Percentiles rank a stretch among this genome's conserved stretches.
Evolutionary conservation across 2,113 vertebrate species (phyloP).

Genomic region (Menidia beryllina): DNA sequence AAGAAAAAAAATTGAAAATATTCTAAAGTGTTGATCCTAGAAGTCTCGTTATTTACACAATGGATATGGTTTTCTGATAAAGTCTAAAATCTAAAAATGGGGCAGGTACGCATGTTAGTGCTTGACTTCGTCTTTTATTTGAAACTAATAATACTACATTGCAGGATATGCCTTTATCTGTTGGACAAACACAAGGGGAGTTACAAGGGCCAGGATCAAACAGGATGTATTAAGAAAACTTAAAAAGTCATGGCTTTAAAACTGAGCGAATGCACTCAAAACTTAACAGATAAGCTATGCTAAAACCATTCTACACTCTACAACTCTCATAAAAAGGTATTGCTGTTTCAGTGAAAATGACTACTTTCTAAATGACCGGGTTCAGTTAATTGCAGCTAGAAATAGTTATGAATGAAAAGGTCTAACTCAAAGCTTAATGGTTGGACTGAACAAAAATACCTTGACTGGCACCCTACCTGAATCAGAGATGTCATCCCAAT

Average conservation of each 20-base stretch:
- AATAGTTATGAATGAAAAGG: not conserved
- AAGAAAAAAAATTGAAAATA: not conserved
- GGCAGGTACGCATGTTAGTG: not conserved
- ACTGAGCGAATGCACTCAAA: not conserved
- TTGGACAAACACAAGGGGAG: constrained; percentile 6
- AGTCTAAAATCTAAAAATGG: not conserved
- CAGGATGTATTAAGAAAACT: not conserved
- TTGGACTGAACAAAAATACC: not conserved
- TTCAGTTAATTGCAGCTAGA: not conserved
- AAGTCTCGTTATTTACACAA: not conserved
- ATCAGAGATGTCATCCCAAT: constrained; percentile 98
- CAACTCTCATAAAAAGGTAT: no score
- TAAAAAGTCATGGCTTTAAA: not conserved
- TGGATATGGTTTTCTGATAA: not conserved
- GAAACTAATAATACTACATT: not conserved
- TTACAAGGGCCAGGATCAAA: constrained; percentile 1
- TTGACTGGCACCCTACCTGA: constrained; percentile 84
- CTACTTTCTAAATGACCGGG: no score
- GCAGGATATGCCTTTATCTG: constrained; percentile 17
- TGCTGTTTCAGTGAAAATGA: no score
- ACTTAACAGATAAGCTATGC: no score
- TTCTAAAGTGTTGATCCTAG: not conserved
- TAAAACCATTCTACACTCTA: no score
- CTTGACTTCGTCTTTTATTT: no score
- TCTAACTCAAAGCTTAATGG: not conserved